phyloP scores from a whole-genome alignment of 2,888 invertebrate species.

The Spodoptera picta region DNA sequence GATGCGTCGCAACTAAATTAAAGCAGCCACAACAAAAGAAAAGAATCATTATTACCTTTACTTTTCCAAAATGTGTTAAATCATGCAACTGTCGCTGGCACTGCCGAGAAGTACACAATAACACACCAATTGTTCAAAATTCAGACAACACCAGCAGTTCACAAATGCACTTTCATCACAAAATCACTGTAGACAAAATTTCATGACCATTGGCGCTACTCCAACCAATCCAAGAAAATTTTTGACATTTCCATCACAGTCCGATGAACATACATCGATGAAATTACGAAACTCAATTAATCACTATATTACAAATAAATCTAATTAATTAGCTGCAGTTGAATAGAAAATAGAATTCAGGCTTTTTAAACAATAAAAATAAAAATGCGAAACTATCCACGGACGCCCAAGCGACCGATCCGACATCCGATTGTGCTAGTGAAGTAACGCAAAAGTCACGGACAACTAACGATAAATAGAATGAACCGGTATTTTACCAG shows the following conservation, averaged over 20 bases:
- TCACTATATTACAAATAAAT: constrained; percentile 26
- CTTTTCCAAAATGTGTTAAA: constrained; percentile 74
- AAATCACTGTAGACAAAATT: constrained; percentile 70
- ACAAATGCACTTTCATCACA: constrained; percentile 68
- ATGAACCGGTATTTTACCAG: no score
- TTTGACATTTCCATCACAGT: constrained; percentile 84
- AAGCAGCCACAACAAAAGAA: constrained; percentile 71
- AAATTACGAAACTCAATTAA: constrained; percentile 34
- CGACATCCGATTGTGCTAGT: constrained; percentile 18
- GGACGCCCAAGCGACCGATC: constrained; percentile 39
- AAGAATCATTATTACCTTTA: constrained; percentile 71
- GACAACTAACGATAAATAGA: no score
- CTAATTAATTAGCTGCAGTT: constrained; percentile 9
- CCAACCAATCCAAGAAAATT: constrained; percentile 84
- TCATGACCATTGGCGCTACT: constrained; percentile 80
- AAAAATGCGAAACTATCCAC: constrained; percentile 58
- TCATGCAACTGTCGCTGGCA: constrained; percentile 72
- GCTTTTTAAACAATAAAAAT: constrained; percentile 59
- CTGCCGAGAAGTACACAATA: constrained; percentile 47
- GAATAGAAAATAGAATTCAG: constrained; percentile 35
- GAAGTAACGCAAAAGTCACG: neutral
- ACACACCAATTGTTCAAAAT: constrained; percentile 52
- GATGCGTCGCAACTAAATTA: constrained; percentile 20
- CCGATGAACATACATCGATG: constrained; percentile 60
- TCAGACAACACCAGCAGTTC: constrained; percentile 67